Evolutionary conservation across 2,888 invertebrate species (phyloP), one percentile per base, ranked within the genome.

Genomic region (Rhogogaster chlorosoma): DNA sequence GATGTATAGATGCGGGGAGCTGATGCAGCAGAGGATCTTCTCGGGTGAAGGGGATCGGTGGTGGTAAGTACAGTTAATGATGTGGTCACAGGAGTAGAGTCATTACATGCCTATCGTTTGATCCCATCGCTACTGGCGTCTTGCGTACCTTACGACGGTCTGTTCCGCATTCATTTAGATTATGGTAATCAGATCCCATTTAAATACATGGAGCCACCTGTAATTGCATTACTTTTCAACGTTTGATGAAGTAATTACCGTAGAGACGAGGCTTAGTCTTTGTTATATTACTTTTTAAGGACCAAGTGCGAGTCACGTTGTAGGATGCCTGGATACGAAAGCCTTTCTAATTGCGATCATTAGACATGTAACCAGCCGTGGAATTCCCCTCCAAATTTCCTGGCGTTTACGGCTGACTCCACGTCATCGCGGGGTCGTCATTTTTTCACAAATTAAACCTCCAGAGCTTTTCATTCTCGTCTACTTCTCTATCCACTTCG

Each of bases 1-100:
- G 61, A 61, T 26, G 61, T 61, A 29, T 22, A 12, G 26, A 12
- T 12, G 12, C 26, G 12, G n/a, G 38, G 75, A 45, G 75, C 4
- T 36, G 45, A 45, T 45, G 49, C 26, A 15, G 29, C 49, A 49
- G 3, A 38, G 61, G 38, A 38, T 22, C 3, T 80, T 38, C 38
- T 22, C 32, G 10, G 22, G 53, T 32, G 45, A 77, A 77, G 32
- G 18, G 29, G 49, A 49, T 77, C 38, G 26, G 83, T 45, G 32
- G 32, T 49, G 67, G 83, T 84, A 85, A 86, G 85, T 87, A 86
- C 87, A 85, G 88, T 88, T 89, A 89, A 89, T 87, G 89, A 89
- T 88, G 88, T 88, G 89, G 89, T 88, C 88, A 88, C 88, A 87
- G 87, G 87, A 89, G 89, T 88, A 88, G 87, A 89, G 88, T 88